Evolutionary conservation across 2,888 invertebrate genomes (phyloP).

Genomic region (Hypsopygia costalis): DNA sequence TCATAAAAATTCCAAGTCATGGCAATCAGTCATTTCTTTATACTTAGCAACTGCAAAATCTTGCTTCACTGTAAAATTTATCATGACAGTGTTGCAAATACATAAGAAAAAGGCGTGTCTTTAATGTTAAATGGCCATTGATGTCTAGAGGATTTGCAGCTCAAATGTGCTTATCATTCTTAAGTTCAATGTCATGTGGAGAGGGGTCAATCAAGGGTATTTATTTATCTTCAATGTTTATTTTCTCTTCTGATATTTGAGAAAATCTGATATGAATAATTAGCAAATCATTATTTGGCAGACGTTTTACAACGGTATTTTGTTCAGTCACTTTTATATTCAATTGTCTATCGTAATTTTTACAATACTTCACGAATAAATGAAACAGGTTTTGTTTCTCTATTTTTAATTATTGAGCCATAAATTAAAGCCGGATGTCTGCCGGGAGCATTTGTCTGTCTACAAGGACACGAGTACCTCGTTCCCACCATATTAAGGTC

Average conservation of each 20-base stretch:
- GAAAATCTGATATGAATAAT: not conserved
- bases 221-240: conserved; percentile 4
- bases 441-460: conserved; percentile 39
- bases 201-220: conserved; percentile 22
- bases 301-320: too few species aligned
- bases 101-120: conserved; percentile 17
- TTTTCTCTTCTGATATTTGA: conserved; percentile 10
- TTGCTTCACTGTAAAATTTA: conserved; percentile 23
- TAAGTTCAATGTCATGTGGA: conserved; percentile 18
- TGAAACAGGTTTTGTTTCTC: not conserved
- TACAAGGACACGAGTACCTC: conserved; percentile 49
- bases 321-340: too few species aligned
- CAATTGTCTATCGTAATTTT: too few species aligned
- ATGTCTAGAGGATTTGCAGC: conserved; percentile 18
- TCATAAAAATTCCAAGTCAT: not conserved
- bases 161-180: conserved; percentile 19
- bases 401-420: conserved; percentile 11
- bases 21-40: not conserved
- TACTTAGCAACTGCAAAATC: not conserved
- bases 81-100: conserved; percentile 32
- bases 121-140: conserved; percentile 18
- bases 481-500: conserved; percentile 51
- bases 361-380: too few species aligned
- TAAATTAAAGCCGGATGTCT: conserved; percentile 48
- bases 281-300: too few species aligned